phyloP scores from a whole-genome alignment of 1,140 invertebrate species.

The Paracyclopina nana region DNA sequence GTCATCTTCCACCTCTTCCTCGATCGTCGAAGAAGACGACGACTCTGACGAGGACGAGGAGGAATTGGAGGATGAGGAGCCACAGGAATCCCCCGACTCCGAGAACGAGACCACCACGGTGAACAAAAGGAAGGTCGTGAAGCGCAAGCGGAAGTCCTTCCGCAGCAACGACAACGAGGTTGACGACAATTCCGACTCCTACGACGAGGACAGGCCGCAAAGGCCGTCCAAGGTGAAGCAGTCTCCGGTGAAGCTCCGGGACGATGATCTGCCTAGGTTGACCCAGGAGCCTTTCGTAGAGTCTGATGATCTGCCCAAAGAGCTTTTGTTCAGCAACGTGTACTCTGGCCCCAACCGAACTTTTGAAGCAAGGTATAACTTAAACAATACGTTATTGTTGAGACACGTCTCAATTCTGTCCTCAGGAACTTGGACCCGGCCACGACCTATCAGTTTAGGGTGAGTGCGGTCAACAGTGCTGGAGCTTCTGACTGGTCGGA shows the following conservation, averaged over 20 bases:
- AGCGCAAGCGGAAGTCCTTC: too few species aligned
- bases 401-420: neutral
- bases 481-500: constrained; percentile 49
- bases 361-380: too few species aligned
- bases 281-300: constrained; percentile 3
- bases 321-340: neutral
- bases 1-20: neutral
- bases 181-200: neutral
- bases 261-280: neutral
- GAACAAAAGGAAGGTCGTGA: too few species aligned
- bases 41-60: constrained; percentile 18
- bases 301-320: too few species aligned
- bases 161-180: neutral
- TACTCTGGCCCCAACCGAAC: neutral
- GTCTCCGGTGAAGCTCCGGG: neutral
- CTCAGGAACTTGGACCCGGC: neutral
- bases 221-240: constrained; percentile 4
- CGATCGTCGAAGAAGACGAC: neutral
- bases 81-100: neutral
- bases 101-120: too few species aligned
- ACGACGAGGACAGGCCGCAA: too few species aligned
- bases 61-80: constrained; percentile 16
- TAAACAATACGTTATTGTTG: neutral
- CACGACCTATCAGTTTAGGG: constrained; percentile 5
- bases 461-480: constrained; percentile 48